Base-by-base conservation (phyloP, 2,113 vertebrate genomes). In the Alexandromys fortis region DNA sequence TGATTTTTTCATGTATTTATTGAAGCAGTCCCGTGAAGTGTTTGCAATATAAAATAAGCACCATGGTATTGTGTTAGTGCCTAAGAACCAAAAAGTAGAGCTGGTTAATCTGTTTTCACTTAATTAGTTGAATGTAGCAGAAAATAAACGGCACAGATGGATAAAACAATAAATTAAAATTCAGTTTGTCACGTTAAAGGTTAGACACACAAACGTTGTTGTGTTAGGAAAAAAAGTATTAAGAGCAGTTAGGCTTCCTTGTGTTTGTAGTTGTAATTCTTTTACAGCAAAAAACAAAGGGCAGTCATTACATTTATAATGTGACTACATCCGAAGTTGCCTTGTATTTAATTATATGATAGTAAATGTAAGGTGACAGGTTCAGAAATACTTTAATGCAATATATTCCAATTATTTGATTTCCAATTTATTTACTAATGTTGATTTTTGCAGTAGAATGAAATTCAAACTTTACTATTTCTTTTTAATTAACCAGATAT, bases 1-100 rank as follows among this genome's bases (percentile, higher is more conserved):
- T 91, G 49, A 16, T 73, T 93, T 96, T 97, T 94, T 92, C 81
- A 92, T 91, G 94, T 97, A 94, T 96, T 97, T 97, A 92, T 88
- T 96, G 94, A 97, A 96, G 92, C 73, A 86, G 96, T 97, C 96
- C 97, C 95, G 52, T 96, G 87, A 94, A 96, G 86, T 97, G 61
- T 96, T 97, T 97, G 95, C 67, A 96, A 0, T 96, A 47, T 96
- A 97, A 97, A 97, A 47, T 96, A 97, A 97, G 96, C 90, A 97
- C 72, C 88, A 47, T 3, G n/a, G 83, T 93, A 97, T 97, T 97
- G 95, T 97, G 92, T 96, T 86, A 97, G 83, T 90, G 90, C 92
- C 52, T 97, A 96, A 96, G 97, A 97, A 97, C 79, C 83, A 95
- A 87, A 95, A 93, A 90, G 17, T 97, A 45, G 87, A 96, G 42